Conservation (phyloP, 2,113 vertebrate species). For the Corydoras sp. region DNA sequence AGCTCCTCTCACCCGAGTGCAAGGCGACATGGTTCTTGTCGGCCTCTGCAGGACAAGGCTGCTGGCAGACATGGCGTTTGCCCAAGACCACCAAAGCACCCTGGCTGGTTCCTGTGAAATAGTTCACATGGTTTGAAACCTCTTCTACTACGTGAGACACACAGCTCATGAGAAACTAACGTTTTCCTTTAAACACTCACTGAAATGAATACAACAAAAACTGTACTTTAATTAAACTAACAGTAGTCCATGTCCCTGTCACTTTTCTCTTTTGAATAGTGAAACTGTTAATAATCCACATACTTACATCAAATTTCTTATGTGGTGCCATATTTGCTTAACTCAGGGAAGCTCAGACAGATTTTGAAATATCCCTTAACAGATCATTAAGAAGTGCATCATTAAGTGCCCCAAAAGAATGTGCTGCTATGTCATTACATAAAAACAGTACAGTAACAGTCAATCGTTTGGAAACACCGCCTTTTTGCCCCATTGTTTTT, state of each 20-base stretch:
- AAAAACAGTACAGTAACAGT: no score
- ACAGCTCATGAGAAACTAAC: conserved; percentile 14
- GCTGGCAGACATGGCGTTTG: conserved; percentile 39
- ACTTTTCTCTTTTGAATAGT: not conserved
- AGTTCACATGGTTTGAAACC: conserved; percentile 34
- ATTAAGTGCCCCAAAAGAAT: no score
- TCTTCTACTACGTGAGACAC: conserved; percentile 23
- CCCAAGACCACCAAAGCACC: conserved; percentile 41
- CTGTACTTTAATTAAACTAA: conserved; percentile 18
- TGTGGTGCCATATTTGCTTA: not conserved
- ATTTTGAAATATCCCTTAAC: no score
- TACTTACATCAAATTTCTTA: not conserved
- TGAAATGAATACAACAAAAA: not conserved
- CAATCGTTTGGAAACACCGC: no score
- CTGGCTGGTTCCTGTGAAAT: conserved; percentile 42
- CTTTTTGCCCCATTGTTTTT: no score
- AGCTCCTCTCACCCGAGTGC: conserved; percentile 40
- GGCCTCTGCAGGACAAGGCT: conserved; percentile 30
- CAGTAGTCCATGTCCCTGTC: not conserved
- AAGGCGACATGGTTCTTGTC: conserved; percentile 45
- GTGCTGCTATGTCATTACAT: no score
- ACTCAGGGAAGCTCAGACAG: no score
- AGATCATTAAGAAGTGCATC: no score
- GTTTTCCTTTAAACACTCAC: not conserved
- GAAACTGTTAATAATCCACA: not conserved